These are phyloP conservation scores for Drosophila conformis DNA, from an alignment of 2,888 invertebrate genomes.

Conservation along the genomic window DNA sequence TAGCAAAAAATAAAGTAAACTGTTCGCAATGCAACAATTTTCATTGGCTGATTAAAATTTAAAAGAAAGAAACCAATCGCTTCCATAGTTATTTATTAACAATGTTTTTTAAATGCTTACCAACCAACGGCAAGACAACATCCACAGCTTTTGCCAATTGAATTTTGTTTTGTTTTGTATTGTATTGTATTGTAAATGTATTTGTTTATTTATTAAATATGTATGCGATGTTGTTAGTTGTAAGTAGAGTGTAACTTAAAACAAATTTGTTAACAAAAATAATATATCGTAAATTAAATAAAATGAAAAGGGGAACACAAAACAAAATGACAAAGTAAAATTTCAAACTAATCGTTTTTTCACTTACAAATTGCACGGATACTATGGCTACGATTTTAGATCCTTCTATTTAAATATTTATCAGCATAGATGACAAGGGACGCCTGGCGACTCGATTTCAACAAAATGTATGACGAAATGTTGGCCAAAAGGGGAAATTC, in stretches of 20 bases:
- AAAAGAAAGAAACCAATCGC: conserved; percentile 47
- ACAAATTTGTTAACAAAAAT: conserved; percentile 69
- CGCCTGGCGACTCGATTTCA: background rate
- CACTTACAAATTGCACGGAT: conserved; percentile 1
- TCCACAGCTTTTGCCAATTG: conserved; percentile 32
- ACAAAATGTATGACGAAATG: no score
- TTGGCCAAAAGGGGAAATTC: background rate
- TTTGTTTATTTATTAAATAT: conserved; percentile 68
- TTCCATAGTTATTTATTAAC: conserved; percentile 70
- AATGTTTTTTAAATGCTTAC: conserved; percentile 36
- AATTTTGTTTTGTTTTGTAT: conserved; percentile 29
- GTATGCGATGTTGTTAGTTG: conserved; percentile 74
- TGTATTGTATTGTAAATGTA: conserved; percentile 63
- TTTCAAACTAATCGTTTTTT: conserved; percentile 4
- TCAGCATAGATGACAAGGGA: background rate
- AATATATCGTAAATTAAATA: conserved; percentile 49
- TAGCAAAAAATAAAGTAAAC: conserved; percentile 21
- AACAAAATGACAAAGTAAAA: conserved; percentile 16
- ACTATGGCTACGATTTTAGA: background rate
- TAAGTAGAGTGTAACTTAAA: conserved; percentile 72
- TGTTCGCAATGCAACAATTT: conserved; percentile 27
- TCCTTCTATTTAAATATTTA: background rate
- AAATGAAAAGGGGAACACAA: conserved; percentile 52
- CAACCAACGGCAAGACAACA: conserved; percentile 24
- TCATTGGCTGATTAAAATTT: conserved; percentile 28